phyloP scores from a whole-genome alignment of 2,888 invertebrate genomes.

The Nysson spinosus region DNA sequence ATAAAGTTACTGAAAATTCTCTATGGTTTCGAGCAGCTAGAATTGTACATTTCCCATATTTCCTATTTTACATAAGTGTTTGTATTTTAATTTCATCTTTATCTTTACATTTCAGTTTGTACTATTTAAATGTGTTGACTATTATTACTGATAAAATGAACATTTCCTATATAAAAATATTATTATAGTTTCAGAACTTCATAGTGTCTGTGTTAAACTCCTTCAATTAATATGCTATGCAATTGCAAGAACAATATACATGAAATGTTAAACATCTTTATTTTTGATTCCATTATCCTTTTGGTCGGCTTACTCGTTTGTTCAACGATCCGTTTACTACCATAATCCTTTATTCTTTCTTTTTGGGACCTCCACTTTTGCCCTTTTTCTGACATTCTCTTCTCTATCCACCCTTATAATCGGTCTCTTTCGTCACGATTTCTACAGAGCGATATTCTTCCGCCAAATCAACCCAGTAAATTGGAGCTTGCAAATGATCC shows the following conservation, averaged over 20 bases:
- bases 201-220: too few species aligned
- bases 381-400: conserved; percentile 14
- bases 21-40: conserved; percentile 53
- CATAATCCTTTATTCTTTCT: conserved; percentile 25
- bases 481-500: conserved; percentile 72
- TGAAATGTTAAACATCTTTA: too few species aligned
- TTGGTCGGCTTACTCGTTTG: conserved; percentile 42
- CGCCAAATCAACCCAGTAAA: conserved; percentile 67
- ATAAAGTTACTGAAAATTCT: conserved; percentile 65
- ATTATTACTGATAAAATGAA: too few species aligned
- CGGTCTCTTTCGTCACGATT: conserved; percentile 28
- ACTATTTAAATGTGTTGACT: too few species aligned
- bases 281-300: too few species aligned
- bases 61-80: too few species aligned
- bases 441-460: conserved; percentile 46
- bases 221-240: too few species aligned
- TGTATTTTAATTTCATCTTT: conserved; percentile 36
- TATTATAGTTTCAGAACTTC: too few species aligned
- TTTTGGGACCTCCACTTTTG: conserved; percentile 3
- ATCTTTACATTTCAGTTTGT: too few species aligned
- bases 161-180: too few species aligned
- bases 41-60: too few species aligned
- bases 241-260: too few species aligned
- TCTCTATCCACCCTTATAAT: background rate
- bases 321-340: conserved; percentile 33